Evolutionary conservation across 2,888 invertebrate genomes (phyloP), one percentile per base, ranked within the genome.

Genomic region (Lochmaea capreae): DNA sequence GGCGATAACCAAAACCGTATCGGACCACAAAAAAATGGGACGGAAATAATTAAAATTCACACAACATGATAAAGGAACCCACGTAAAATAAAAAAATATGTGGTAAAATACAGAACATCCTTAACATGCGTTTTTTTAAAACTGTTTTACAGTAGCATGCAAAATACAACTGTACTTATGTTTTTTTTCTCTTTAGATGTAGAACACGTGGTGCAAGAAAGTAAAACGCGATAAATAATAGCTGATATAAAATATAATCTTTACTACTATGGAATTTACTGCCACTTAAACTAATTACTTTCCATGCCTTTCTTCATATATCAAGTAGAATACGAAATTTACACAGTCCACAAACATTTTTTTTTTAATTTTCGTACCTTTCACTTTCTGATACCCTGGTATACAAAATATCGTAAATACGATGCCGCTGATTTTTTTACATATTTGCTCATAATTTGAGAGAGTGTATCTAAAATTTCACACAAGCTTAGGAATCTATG

Each of bases 41-140:
- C 52, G 52, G 52, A 52, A n/a, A 52, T 16, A 52, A n/a, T n/a
- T 52, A 52, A 52, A 52, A 52, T 33, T 33, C 33, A 52, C 14
- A 6, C n/a, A n/a, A 6, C 14, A n/a, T n/a, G 52, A 52, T 52
- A n/a, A 52, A 8, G 52, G 5, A 52, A 52, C 52, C 52, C 52
- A 52, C 52, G 52, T 52, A 14, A 52, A 52, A 16, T 4, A 12
- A 12, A 46, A 46, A 46, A n/a, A 52, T n/a, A 52, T 14, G 11
- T 46, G 11, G 43, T 12, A 0, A 46, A 46, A 46, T 46, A 46
- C 4, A 46, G 43, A 46, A 46, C 43, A 46, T 11, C 11, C 12
- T 46, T 9, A 12, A 12, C 43, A 52, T 52, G 11, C 14, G 11
- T 49, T 49, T 12, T 1, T 14, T 2, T 14, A 11, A 14, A n/a